These are phyloP conservation scores for Agrotis clavis DNA, from an alignment of 2,888 invertebrate genomes.

Conservation along the genomic window DNA sequence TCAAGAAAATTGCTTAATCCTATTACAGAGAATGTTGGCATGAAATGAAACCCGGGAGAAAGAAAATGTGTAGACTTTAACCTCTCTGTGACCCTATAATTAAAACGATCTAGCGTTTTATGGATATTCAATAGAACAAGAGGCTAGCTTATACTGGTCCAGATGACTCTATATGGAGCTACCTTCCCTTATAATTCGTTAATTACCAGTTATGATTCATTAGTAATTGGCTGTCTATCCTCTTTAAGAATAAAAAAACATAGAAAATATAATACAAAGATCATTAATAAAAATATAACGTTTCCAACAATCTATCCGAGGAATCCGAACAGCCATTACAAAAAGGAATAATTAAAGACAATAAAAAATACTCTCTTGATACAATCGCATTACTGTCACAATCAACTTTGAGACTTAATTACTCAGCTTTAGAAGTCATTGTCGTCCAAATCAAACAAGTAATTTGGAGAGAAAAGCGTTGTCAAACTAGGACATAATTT, in stretches of 20 bases:
- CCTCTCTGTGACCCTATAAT: no score
- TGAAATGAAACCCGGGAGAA: no score
- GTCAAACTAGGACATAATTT: conserved; percentile 70
- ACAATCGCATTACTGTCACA: conserved; percentile 55
- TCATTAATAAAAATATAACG: conserved; percentile 38
- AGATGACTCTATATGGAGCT: no score
- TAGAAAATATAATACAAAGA: neutral
- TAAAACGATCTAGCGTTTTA: no score
- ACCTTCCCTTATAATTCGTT: neutral
- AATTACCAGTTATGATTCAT: neutral
- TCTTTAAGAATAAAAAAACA: neutral
- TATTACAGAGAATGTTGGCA: no score
- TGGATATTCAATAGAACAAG: no score
- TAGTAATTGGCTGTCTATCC: neutral
- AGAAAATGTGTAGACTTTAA: no score
- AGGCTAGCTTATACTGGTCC: no score
- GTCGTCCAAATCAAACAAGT: conserved; percentile 69
- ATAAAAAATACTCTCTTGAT: conserved; percentile 53
- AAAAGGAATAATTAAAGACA: conserved; percentile 59
- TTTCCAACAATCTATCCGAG: conserved; percentile 35
- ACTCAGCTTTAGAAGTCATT: conserved; percentile 59
- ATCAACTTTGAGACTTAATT: conserved; percentile 43
- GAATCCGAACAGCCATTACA: conserved; percentile 45
- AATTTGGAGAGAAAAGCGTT: conserved; percentile 66
- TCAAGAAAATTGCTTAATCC: no score